Percentiles rank a stretch among this genome's conserved stretches.
These are phyloP conservation scores for Setophaga petechia DNA, from an alignment of 2,113 vertebrate species.

Conservation along the genomic window DNA sequence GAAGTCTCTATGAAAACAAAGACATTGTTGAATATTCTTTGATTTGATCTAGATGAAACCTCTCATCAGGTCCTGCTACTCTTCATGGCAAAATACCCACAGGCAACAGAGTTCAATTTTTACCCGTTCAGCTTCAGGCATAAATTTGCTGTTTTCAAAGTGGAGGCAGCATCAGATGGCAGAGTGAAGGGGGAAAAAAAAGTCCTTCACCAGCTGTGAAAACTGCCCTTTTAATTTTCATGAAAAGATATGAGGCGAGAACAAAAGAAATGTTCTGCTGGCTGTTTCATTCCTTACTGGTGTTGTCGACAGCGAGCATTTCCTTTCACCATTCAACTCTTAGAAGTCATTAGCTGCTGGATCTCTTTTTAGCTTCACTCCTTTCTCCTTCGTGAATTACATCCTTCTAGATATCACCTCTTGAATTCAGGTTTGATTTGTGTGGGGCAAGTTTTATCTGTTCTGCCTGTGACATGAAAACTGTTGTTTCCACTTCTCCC, in stretches of 20 bases:
- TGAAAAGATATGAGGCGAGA: slow-evolving; percentile 42
- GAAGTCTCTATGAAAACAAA: not conserved
- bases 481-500: not conserved
- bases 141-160: slow-evolving; percentile 47
- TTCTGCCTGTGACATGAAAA: not conserved
- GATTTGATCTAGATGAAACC: slow-evolving; percentile 52
- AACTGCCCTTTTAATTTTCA: slow-evolving; percentile 65
- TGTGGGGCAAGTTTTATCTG: not conserved
- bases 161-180: slow-evolving; percentile 18
- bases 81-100: slow-evolving; percentile 23
- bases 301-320: not conserved
- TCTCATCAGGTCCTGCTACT: slow-evolving; percentile 24
- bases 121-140: slow-evolving; percentile 32
- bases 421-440: not conserved
- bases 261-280: slow-evolving; percentile 49
- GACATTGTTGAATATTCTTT: slow-evolving; percentile 25
- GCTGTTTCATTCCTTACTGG: slow-evolving; percentile 22
- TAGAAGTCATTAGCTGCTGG: slow-evolving; percentile 5
- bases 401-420: not conserved
- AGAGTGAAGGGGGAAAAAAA: not conserved
- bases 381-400: not conserved
- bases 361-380: slow-evolving; percentile 10
- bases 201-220: slow-evolving; percentile 38
- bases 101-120: slow-evolving; percentile 46
- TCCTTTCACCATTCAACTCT: not conserved